A percentile compares a stretch with the other conserved stretches of the same genome.
Evolutionary conservation across 2,797 vertebrate species (phyloP).

Genomic region (Tangara arthus): DNA sequence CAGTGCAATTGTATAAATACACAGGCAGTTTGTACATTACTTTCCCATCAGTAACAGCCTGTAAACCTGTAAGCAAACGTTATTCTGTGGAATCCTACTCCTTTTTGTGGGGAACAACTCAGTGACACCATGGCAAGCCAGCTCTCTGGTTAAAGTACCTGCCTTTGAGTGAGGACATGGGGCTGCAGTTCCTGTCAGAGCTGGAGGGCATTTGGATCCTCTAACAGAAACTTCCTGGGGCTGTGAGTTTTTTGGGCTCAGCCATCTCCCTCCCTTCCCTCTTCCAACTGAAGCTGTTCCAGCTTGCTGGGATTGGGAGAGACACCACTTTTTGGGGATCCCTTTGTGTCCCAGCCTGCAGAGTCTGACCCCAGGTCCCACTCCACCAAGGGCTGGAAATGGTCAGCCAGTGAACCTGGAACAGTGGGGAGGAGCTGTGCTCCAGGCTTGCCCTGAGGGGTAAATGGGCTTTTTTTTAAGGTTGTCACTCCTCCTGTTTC

Average conservation of each 20-base stretch:
- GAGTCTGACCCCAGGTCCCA: background rate
- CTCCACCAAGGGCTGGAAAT: background rate
- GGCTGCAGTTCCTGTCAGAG: background rate
- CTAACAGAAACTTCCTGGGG: background rate
- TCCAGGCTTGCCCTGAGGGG: background rate
- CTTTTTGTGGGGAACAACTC: background rate
- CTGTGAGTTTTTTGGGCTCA: background rate
- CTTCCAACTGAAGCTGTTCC: accelerated
- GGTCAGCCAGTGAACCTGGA: background rate
- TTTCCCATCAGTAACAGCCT: background rate
- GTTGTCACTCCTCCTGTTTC: background rate
- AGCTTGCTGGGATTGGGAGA: background rate
- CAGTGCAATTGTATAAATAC: background rate
- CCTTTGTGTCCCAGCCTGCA: accelerated
- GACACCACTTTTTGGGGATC: accelerated
- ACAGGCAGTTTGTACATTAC: background rate
- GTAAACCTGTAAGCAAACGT: background rate
- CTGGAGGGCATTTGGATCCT: background rate
- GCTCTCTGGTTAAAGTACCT: background rate
- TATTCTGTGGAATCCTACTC: background rate
- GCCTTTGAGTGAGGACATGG: background rate
- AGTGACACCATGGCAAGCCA: background rate
- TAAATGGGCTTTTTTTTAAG: background rate
- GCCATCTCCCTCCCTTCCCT: background rate
- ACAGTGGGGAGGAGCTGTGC: background rate